Base-by-base conservation (phyloP, 2,888 invertebrate species). In the Osedax fenrisi region DNA sequence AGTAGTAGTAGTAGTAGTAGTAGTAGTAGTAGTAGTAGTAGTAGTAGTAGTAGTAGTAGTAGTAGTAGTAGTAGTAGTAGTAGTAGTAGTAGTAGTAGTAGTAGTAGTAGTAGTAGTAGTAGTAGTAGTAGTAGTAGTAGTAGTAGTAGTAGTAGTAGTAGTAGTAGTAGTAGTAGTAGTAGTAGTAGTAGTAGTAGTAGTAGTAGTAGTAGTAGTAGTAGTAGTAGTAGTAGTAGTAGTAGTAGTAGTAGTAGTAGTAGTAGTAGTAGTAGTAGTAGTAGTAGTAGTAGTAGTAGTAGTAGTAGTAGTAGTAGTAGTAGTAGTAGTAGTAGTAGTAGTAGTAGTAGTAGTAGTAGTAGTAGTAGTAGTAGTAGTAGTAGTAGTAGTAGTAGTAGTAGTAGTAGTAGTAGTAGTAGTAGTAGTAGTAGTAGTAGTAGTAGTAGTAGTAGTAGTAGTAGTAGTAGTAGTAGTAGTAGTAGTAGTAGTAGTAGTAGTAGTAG, bases 11-110 rank as follows among this genome's bases (percentile, higher is more conserved):
- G 1, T 3, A 3, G 22, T 23, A 17, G 1, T 62, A 71, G 66
- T 66, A 66, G 66, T 66, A 66, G 66, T 66, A 66, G 66, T 66
- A 66, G 66, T 66, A 66, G 66, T 66, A 66, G 66, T 66, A 66
- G 66, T 2, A 21, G 24, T 2, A 64, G 10, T 62, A 2, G 5
- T 62, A 62, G 10, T 25, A 68, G 25, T 68, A 68, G 25, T 68
- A 68, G 25, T 68, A n/a, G 25, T 68, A 2, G 25, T 68, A 22
- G 21, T 23, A 2, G 25, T 68, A 3, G 25, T 68, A 68, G 25
- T 68, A 68, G 25, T 68, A 68, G 25, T 68, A 68, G 1, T 23
- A 26, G 25, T 68, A 68, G 25, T 68, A 68, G 25, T 68, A 68
- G 1, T 68, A 26, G 25, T 68, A 68, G 25, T 68, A 68, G 25